A percentile compares a stretch with the other conserved stretches of the same genome.
phyloP scores from a whole-genome alignment of 2,888 invertebrate species.

The Lycocerus yunnanus region DNA sequence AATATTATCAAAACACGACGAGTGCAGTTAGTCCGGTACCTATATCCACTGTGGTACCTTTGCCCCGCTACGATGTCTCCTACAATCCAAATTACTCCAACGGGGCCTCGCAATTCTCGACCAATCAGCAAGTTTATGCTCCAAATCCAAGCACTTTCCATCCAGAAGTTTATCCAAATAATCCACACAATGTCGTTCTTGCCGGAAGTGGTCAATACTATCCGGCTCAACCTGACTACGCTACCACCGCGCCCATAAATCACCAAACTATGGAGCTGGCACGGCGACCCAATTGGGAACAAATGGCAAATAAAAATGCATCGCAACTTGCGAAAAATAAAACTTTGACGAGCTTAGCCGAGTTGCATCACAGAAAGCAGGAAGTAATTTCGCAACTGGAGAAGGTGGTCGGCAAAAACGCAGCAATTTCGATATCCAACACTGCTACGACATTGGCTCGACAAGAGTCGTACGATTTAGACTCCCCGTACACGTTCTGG shows the following conservation, averaged over 20 bases:
- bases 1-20: slow-evolving; percentile 47
- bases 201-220: slow-evolving; percentile 50
- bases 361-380: slow-evolving; percentile 64
- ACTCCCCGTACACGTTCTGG: slow-evolving; percentile 53
- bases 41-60: slow-evolving; percentile 49
- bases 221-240: slow-evolving; percentile 47
- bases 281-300: slow-evolving; percentile 41
- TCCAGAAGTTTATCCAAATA: slow-evolving; percentile 48
- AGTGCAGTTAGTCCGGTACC: slow-evolving; percentile 48
- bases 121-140: slow-evolving; percentile 48
- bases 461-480: slow-evolving; percentile 48
- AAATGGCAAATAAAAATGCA: slow-evolving; percentile 44
- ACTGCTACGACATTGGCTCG: slow-evolving; percentile 52
- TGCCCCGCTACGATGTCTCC: slow-evolving; percentile 49
- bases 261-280: slow-evolving; percentile 38
- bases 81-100: slow-evolving; percentile 43
- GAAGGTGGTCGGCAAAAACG: slow-evolving; percentile 61
- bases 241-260: slow-evolving; percentile 42
- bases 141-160: slow-evolving; percentile 45
- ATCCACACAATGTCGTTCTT: slow-evolving; percentile 45
- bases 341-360: slow-evolving; percentile 60
- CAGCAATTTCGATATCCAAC: slow-evolving; percentile 53
- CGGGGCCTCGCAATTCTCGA: slow-evolving; percentile 40
- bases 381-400: slow-evolving; percentile 66
- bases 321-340: slow-evolving; percentile 40